A percentile compares a stretch with the other conserved stretches of the same genome.
Evolutionary conservation across 1,140 invertebrate genomes (phyloP).

Genomic region (Tetramorium alpestre): DNA sequence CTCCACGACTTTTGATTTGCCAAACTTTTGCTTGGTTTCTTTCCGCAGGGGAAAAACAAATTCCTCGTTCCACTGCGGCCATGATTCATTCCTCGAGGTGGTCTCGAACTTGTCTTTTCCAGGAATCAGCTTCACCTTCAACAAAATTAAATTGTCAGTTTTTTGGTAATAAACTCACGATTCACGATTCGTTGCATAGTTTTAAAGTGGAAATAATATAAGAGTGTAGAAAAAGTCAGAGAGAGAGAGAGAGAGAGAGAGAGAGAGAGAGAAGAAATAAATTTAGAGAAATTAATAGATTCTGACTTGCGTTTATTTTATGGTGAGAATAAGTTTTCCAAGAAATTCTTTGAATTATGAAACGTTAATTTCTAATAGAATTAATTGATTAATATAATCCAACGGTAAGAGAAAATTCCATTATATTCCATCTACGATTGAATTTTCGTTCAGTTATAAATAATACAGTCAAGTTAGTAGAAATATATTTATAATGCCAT

Average conservation of each 20-base stretch:
- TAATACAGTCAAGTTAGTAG: background rate
- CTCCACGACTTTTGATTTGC: slow-evolving; percentile 82
- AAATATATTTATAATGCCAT: background rate
- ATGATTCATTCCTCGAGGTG: slow-evolving; percentile 89
- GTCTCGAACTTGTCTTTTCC: slow-evolving; percentile 91
- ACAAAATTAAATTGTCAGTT: slow-evolving; percentile 75
- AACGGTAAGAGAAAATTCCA: background rate
- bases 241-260: background rate
- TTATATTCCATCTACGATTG: background rate
- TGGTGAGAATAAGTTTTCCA: background rate
- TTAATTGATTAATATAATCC: background rate
- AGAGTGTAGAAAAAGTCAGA: background rate
- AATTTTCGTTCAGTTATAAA: background rate
- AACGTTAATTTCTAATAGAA: background rate
- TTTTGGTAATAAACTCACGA: background rate
- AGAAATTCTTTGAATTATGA: background rate
- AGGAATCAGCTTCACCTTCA: slow-evolving; percentile 90
- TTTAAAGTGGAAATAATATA: background rate
- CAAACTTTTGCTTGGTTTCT: slow-evolving; percentile 84
- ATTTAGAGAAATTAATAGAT: background rate
- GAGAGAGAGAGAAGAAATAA: background rate
- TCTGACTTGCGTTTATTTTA: background rate
- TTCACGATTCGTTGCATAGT: background rate
- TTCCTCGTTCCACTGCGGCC: slow-evolving; percentile 92
- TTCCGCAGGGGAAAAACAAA: slow-evolving; percentile 89